These are phyloP conservation scores for Drosophila pallidifrons DNA, from an alignment of 1,140 invertebrate species.

Conservation along the genomic window DNA sequence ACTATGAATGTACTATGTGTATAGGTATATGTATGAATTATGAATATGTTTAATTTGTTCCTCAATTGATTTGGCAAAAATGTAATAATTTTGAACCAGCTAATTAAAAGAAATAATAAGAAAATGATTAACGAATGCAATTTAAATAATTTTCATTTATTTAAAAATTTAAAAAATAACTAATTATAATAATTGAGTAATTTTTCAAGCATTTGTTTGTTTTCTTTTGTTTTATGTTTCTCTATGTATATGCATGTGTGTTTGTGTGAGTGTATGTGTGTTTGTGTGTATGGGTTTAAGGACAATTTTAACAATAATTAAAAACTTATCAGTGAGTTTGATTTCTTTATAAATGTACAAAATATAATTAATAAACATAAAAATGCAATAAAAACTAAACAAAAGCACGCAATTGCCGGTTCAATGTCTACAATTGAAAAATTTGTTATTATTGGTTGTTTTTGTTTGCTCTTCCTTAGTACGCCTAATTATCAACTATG, in stretches of 20 bases:
- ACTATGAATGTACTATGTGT: conserved; percentile 41
- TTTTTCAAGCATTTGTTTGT: conserved; percentile 65
- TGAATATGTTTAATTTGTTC: conserved; percentile 55
- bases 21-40: conserved; percentile 35
- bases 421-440: conserved; percentile 74
- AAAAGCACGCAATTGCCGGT: conserved; percentile 76
- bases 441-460: conserved; percentile 51
- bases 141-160: conserved; percentile 79
- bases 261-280: conserved; percentile 28
- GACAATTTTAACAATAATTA: conserved; percentile 78
- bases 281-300: conserved; percentile 50
- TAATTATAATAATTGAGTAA: conserved; percentile 74
- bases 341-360: conserved; percentile 79
- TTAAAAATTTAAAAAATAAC: conserved; percentile 72
- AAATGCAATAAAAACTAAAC: conserved; percentile 77
- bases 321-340: conserved; percentile 76
- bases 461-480: conserved; percentile 34
- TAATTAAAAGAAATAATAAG: conserved; percentile 12
- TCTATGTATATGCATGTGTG: conserved; percentile 32
- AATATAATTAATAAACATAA: conserved; percentile 80
- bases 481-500: conserved; percentile 77
- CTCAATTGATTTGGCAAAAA: conserved; percentile 34
- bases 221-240: conserved; percentile 25
- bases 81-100: conserved; percentile 29
- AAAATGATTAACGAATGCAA: conserved; percentile 19